A percentile compares a stretch with the other conserved stretches of the same genome.
phyloP scores from a whole-genome alignment of 1,140 invertebrate genomes.

The Trichonephila clavipes region DNA sequence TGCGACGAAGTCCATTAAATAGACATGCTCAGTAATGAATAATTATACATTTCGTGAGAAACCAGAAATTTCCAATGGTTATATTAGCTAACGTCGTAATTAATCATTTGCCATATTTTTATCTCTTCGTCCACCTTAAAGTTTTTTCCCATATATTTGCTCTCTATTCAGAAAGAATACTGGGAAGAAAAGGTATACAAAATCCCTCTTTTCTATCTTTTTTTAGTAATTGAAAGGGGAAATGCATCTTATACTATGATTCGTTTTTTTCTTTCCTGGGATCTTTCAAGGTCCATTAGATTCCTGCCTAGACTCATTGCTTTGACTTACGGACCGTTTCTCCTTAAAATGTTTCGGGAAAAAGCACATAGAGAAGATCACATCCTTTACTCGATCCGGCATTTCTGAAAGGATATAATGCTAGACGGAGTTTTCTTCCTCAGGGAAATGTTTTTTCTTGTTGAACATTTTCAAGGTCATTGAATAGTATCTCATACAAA shows the following conservation, averaged over 20 bases:
- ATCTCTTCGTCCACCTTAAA: too few relatives aligned
- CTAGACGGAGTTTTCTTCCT: too few relatives aligned
- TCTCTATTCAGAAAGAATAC: neutral
- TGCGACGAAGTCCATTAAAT: too few relatives aligned
- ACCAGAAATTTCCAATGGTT: too few relatives aligned
- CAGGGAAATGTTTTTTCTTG: too few relatives aligned
- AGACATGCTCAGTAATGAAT: too few relatives aligned
- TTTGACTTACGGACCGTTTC: constrained; percentile 51
- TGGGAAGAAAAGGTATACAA: neutral
- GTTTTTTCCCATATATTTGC: neutral
- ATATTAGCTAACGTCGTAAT: neutral
- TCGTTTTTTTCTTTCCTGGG: neutral
- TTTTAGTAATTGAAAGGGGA: constrained; percentile 43
- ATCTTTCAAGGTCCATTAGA: constrained; percentile 61
- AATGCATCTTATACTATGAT: neutral
- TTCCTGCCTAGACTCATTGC: constrained; percentile 39
- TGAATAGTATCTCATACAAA: too few relatives aligned
- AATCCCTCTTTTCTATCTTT: neutral
- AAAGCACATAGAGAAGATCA: neutral
- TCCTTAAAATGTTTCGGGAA: neutral
- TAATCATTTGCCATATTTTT: neutral
- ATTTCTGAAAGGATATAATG: neutral
- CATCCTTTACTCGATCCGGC: constrained; percentile 7
- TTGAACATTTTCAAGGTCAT: neutral
- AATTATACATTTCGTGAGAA: too few relatives aligned